Evolutionary conservation across 2,797 vertebrate genomes (phyloP), one percentile per base, ranked within the genome.

Genomic region (Premnoplex brunnescens): DNA sequence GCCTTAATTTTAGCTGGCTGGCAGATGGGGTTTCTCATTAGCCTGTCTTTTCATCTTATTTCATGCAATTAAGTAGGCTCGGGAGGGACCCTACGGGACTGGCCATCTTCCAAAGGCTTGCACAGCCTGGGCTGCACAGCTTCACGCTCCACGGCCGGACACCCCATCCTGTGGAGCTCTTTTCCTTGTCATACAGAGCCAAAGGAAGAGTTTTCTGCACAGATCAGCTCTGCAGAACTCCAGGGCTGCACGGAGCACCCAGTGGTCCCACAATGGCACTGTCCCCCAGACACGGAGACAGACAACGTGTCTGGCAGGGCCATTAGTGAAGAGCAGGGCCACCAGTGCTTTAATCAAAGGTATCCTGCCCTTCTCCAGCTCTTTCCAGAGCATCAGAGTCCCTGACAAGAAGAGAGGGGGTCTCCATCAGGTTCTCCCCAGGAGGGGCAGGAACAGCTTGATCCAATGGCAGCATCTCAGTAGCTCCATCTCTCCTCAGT

Each of bases 11-110:
- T 86, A 93, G 86, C 77, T 85, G 92, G 80, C 85, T 97, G 92
- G 90, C 93, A 96, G 94, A 96, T 95, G 94, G 93, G 90, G 46
- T 79, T 91, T 67, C 95, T 95, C 95, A 95, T 95, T 95, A 97
- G 90, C 85, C 92, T 91, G 94, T 91, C 96, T 91, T 75, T 81
- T 95, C 92, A 85, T 95, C 93, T 93, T 90, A 94, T 95, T 94
- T 93, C 88, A 26, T 44, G 88, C 92, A 82, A 96, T 96, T 97
- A 93, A 97, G 93, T 23, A 87, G 92, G 84, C 79, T 92, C 43
- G 6, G 83, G 88, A 82, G 93, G 88, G 88, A 81, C 90, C 78
- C 83, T 37, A 0, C 1, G 2, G 90, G 91, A 73, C 91, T 96
- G 93, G 90, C 91, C 55, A 0, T 0, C 10, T 51, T 95, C 93